Evolutionary conservation across 2,888 invertebrate genomes (phyloP).

Genomic region (Cheilosia grossa): DNA sequence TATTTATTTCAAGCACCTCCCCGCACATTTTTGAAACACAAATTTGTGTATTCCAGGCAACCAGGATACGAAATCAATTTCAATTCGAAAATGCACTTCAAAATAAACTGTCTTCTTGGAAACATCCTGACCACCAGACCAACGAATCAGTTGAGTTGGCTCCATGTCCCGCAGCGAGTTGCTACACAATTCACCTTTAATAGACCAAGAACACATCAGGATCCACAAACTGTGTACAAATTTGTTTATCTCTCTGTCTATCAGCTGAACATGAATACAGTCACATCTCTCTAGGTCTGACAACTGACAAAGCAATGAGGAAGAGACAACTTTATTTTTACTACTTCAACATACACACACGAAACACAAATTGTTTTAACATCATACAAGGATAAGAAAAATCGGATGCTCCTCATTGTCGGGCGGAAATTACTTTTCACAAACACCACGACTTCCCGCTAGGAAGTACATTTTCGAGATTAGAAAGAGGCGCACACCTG

Average conservation of each 20-base stretch:
- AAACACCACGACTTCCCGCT: constrained; percentile 59
- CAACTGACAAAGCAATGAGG: too few species aligned
- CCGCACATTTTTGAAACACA: too few species aligned
- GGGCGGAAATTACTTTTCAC: constrained; percentile 69
- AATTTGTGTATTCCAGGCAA: background rate
- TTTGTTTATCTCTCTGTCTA: background rate
- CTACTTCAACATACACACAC: constrained; percentile 4
- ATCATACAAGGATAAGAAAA: constrained; percentile 36
- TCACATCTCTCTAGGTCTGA: constrained; percentile 10
- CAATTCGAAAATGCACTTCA: constrained; percentile 6
- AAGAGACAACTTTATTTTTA: constrained; percentile 43
- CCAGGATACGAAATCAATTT: constrained; percentile 6
- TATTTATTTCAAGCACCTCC: too few species aligned
- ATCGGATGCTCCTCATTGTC: constrained; percentile 68
- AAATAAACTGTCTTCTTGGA: background rate
- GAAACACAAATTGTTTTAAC: constrained; percentile 32
- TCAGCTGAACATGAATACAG: constrained; percentile 24
- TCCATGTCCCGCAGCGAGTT: constrained; percentile 8
- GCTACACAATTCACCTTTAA: background rate
- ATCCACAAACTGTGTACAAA: background rate
- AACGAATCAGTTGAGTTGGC: constrained; percentile 37
- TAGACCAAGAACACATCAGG: background rate
- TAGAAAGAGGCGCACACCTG: constrained; percentile 63
- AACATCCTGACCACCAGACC: background rate
- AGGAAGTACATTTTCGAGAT: constrained; percentile 64